phyloP scores from a whole-genome alignment of 2,888 invertebrate genomes.

The Drosophila kuntzei region DNA sequence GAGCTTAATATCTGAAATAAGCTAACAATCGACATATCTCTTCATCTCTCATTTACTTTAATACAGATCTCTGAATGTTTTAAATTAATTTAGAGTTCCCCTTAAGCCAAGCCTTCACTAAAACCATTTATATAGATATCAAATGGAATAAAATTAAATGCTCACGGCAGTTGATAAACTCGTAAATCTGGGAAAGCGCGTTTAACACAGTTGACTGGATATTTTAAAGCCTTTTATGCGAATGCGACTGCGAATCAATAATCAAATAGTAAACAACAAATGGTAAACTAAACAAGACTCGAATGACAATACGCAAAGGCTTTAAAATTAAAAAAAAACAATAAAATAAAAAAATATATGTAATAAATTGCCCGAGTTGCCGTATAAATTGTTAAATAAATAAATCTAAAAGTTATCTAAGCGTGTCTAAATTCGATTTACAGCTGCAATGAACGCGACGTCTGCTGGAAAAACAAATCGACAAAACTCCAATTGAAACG shows the following conservation, averaged over 20 bases:
- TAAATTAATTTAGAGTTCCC: too few relatives aligned
- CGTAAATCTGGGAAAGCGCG: slow-evolving; percentile 8
- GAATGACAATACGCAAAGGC: slow-evolving; percentile 12
- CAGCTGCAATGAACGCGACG: slow-evolving; percentile 55
- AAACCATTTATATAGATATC: neutral
- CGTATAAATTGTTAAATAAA: slow-evolving; percentile 69
- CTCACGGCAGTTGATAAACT: neutral
- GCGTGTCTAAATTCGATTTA: slow-evolving; percentile 76
- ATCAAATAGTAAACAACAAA: slow-evolving; percentile 10
- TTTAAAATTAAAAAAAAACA: slow-evolving; percentile 11
- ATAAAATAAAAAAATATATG: slow-evolving; percentile 16
- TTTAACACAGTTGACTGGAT: slow-evolving; percentile 6
- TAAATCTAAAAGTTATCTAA: slow-evolving; percentile 77
- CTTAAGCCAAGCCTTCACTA: neutral
- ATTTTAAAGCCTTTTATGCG: slow-evolving; percentile 4
- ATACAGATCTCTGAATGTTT: too few relatives aligned
- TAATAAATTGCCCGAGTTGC: slow-evolving; percentile 62
- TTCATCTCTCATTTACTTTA: too few relatives aligned
- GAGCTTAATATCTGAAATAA: too few relatives aligned
- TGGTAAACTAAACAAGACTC: neutral
- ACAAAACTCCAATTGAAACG: slow-evolving; percentile 37
- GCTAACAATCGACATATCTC: too few relatives aligned
- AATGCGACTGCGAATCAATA: slow-evolving; percentile 12
- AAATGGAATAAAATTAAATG: slow-evolving; percentile 5
- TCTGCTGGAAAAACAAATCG: slow-evolving; percentile 36